Evolutionary conservation across 1,140 invertebrate genomes (phyloP), one percentile per base, ranked within the genome.

Genomic region (Radopholus similis): DNA sequence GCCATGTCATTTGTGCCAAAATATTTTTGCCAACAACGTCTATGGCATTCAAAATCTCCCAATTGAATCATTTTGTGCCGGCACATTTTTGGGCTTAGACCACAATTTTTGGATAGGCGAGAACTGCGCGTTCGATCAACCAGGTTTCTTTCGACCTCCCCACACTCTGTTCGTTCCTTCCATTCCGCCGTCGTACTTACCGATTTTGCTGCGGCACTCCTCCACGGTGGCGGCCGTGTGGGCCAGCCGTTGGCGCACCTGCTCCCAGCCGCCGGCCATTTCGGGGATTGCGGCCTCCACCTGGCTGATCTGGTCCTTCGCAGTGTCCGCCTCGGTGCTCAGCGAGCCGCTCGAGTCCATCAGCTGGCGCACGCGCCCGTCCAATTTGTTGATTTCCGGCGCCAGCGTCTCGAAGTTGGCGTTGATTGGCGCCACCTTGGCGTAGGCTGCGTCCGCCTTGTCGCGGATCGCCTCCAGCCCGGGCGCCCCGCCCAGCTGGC

Each of bases 301-400:
- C 23, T 68, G 64, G 32, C 64, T 11, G 30, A 68, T 66, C 35
- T 68, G 66, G 38, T 68, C 64, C 40, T 69, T 68, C n/a, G 66
- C 66, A 37, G 66, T 66, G 30, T 44, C 66, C n/a, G 66, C 38
- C 15, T 47, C 44, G 18, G 44, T n/a, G 21, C 21, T 51, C n/a
- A 62, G 26, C 26, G 32, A 13, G 5, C 26, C 35, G 65, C 53
- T 68, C 11, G 66, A 68, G 21, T 60, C 34, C 38, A 68, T 69
- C 42, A 68, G 34, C 40, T 68, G 30, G 9, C 32, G 23, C 8
- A 68, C 66, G 8, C 64, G 28, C n/a, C 8, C 54, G 37, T 68
- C 66, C 15, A 53, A 28, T 37, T 68, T 34, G 30, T 18, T 18
- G n/a, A 68, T 3, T 18, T 49, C n/a, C 28, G 11, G 0, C 15